Evolutionary conservation across 30 jellyfish, hydroid and myxozoan genomes (phyloP).

Genomic region (Aurelia coerulea): DNA sequence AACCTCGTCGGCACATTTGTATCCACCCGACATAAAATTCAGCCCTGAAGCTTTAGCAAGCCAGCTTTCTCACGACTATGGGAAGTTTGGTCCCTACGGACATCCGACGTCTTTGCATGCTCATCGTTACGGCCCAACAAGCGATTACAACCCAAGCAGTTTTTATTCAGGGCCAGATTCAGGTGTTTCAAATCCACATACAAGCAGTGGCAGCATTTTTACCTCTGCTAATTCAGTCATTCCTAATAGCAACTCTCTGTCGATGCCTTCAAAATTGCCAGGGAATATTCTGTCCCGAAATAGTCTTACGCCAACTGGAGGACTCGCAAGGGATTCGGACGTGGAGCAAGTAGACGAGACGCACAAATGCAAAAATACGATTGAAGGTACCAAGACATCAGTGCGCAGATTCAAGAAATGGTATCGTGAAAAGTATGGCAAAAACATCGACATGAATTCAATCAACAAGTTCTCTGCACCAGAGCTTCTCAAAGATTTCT

Average conservation of each 20-base stretch:
- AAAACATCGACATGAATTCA: constrained; percentile 87
- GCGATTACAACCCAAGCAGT: constrained; percentile 45
- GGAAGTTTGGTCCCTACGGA: constrained; percentile 63
- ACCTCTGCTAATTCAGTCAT: constrained; percentile 9
- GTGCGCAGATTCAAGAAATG: constrained; percentile 94
- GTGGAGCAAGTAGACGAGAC: constrained; percentile 98
- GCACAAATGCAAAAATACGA: constrained; percentile 96
- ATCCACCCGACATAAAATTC: constrained; percentile 52
- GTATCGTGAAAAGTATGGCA: constrained; percentile 90
- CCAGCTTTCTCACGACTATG: constrained; percentile 59
- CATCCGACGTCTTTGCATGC: constrained; percentile 37
- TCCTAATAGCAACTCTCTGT: constrained; percentile 15
- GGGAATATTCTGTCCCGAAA: constrained; percentile 50
- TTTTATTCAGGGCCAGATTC: constrained; percentile 40
- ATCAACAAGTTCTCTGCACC: constrained; percentile 95
- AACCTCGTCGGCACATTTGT: constrained; percentile 23
- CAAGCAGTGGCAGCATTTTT: constrained; percentile 7
- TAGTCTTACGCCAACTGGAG: constrained; percentile 59
- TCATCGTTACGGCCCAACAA: constrained; percentile 52
- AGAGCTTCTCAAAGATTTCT: constrained; percentile 92
- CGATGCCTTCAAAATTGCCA: constrained; percentile 36
- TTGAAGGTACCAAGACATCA: constrained; percentile 97
- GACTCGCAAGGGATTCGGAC: constrained; percentile 81
- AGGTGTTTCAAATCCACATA: constrained; percentile 17
- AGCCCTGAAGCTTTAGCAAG: constrained; percentile 41